These are phyloP conservation scores for Erannis defoliaria DNA, from an alignment of 2,888 invertebrate species.

Conservation along the genomic window DNA sequence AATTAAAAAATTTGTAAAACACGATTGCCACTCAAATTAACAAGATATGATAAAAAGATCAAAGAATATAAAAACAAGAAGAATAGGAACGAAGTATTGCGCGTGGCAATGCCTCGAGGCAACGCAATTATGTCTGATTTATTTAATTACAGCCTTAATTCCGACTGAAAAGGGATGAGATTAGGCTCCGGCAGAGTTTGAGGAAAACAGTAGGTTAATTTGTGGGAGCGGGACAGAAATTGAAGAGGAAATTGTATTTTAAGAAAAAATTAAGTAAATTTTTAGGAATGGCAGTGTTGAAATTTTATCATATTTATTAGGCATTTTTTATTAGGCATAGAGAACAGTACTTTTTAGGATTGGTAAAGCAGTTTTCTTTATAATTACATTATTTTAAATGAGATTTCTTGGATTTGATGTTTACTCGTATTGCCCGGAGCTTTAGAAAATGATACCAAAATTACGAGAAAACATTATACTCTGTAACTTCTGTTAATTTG, in stretches of 20 bases:
- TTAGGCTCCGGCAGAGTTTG: slow-evolving; percentile 44
- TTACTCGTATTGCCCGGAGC: too few species aligned
- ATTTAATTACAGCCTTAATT: slow-evolving; percentile 69
- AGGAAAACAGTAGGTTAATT: slow-evolving; percentile 33
- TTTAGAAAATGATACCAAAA: too few species aligned
- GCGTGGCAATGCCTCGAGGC: slow-evolving; percentile 49
- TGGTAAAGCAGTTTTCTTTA: too few species aligned
- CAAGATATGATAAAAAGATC: slow-evolving; percentile 31
- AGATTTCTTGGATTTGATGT: too few species aligned
- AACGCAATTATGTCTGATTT: slow-evolving; percentile 66
- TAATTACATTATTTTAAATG: too few species aligned
- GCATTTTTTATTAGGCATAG: too few species aligned
- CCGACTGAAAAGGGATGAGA: slow-evolving; percentile 59
- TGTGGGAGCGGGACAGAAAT: slow-evolving; percentile 16
- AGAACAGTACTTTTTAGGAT: too few species aligned
- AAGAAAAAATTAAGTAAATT: neutral
- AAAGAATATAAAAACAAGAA: slow-evolving; percentile 40
- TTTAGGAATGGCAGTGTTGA: neutral
- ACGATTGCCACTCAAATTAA: neutral
- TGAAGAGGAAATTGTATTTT: slow-evolving; percentile 8
- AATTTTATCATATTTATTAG: neutral
- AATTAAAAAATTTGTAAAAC: neutral
- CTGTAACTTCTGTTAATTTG: too few species aligned
- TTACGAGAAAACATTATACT: too few species aligned
- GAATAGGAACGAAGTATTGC: slow-evolving; percentile 42